These are phyloP conservation scores for Philypnodon macrostomus DNA, from an alignment of 2,797 vertebrate genomes.

Conservation along the genomic window DNA sequence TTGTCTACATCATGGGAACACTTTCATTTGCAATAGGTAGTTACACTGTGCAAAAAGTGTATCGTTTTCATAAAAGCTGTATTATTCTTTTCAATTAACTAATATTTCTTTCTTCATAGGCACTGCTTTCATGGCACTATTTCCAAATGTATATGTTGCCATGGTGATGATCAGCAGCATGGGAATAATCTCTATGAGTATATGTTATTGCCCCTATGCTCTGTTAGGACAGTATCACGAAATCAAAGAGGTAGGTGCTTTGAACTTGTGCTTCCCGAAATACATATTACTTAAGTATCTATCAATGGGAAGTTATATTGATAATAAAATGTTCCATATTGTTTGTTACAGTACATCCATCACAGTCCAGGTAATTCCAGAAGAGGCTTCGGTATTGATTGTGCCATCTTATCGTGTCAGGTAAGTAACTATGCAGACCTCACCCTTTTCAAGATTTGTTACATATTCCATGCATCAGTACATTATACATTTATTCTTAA, in stretches of 20 bases:
- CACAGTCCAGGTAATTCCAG: constrained; percentile 93
- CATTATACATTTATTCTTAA: too few relatives aligned
- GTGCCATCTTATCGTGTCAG: constrained; percentile 95
- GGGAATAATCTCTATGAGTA: constrained; percentile 96
- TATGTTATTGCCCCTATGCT: constrained; percentile 96
- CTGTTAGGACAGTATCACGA: constrained; percentile 98
- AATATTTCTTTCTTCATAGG: constrained; percentile 66
- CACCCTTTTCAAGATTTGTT: too few relatives aligned
- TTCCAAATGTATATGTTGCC: constrained; percentile 90
- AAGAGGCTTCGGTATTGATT: constrained; percentile 96
- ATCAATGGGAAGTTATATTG: neutral
- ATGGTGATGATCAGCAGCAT: constrained; percentile 97
- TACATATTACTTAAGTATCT: neutral
- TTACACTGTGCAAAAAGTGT: neutral
- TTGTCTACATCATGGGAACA: constrained; percentile 95
- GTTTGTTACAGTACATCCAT: constrained; percentile 84
- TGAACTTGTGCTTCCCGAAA: neutral
- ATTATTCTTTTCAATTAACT: too few relatives aligned
- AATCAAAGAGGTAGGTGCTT: constrained; percentile 82
- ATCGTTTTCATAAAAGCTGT: neutral
- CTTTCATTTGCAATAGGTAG: constrained; percentile 89
- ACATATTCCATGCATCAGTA: too few relatives aligned
- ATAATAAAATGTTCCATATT: too few relatives aligned
- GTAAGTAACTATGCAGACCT: too few relatives aligned
- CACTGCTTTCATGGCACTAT: constrained; percentile 92